A percentile compares a stretch with the other conserved stretches of the same genome.
Conservation (phyloP, 2,113 vertebrate species). For the Proteles cristata region DNA sequence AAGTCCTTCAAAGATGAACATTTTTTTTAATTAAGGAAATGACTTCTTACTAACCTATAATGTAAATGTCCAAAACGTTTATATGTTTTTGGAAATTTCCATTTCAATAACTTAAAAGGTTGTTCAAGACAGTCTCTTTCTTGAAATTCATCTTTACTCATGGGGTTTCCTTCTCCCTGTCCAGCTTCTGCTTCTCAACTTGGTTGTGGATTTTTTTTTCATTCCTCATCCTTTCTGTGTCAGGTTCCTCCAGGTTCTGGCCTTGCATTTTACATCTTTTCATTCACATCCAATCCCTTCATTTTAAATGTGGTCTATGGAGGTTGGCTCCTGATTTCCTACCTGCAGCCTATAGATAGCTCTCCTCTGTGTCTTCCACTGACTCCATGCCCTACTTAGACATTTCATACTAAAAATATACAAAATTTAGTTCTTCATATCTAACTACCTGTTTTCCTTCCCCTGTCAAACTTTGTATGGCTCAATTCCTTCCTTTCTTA, state of each 20-base stretch:
- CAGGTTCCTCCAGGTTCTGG: fast-evolving
- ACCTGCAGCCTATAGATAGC: neutral
- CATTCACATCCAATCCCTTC: neutral
- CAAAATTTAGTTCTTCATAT: neutral
- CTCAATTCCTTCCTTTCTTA: neutral
- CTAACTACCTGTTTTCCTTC: neutral
- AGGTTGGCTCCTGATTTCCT: neutral
- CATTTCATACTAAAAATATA: neutral
- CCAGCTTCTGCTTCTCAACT: neutral
- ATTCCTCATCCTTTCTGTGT: fast-evolving
- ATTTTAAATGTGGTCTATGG: neutral
- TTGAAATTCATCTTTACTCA: neutral
- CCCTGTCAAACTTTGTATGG: neutral
- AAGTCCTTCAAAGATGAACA: neutral
- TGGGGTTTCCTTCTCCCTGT: fast-evolving
- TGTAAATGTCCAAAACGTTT: neutral
- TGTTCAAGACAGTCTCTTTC: neutral
- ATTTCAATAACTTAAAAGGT: neutral
- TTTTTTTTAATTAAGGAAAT: neutral
- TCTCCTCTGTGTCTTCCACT: neutral
- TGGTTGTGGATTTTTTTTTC: neutral
- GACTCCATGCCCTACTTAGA: too few relatives aligned
- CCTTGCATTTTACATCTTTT: neutral
- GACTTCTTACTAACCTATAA: neutral
- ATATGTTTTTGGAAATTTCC: neutral